Evolutionary conservation across 1,140 invertebrate species (phyloP).

Genomic region (Penaeus chinensis): DNA sequence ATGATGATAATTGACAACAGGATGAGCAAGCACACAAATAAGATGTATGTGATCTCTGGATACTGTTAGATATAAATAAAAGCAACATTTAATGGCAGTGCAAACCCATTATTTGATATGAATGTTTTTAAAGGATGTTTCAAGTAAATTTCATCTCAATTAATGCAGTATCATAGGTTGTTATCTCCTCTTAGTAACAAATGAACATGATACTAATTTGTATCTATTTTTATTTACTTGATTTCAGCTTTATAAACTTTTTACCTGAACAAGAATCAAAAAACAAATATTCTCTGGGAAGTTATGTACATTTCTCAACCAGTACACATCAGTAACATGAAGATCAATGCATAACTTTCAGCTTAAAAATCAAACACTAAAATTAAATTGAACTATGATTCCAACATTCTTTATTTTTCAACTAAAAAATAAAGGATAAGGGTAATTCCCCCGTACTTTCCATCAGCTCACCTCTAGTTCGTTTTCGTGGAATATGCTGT

Average conservation of each 20-base stretch:
- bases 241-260: background rate
- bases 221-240: too few relatives aligned
- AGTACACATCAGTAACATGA: background rate
- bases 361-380: too few relatives aligned
- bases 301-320: background rate
- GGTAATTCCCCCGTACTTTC: too few relatives aligned
- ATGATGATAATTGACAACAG: slow-evolving; percentile 85
- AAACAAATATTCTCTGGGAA: background rate
- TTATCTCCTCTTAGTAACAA: background rate
- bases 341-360: background rate
- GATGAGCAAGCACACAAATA: slow-evolving; percentile 82
- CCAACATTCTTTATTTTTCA: background rate
- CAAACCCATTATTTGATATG: background rate
- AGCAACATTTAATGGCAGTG: background rate
- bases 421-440: background rate
- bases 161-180: background rate
- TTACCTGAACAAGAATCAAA: background rate
- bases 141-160: background rate
- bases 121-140: too few relatives aligned
- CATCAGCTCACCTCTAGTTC: slow-evolving; percentile 65
- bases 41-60: slow-evolving; percentile 76
- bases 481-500: slow-evolving; percentile 81
- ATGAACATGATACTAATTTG: background rate
- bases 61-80: slow-evolving; percentile 65
- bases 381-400: too few relatives aligned